phyloP scores from a whole-genome alignment of 2,888 invertebrate species.

The Dermolepida albohirtum region DNA sequence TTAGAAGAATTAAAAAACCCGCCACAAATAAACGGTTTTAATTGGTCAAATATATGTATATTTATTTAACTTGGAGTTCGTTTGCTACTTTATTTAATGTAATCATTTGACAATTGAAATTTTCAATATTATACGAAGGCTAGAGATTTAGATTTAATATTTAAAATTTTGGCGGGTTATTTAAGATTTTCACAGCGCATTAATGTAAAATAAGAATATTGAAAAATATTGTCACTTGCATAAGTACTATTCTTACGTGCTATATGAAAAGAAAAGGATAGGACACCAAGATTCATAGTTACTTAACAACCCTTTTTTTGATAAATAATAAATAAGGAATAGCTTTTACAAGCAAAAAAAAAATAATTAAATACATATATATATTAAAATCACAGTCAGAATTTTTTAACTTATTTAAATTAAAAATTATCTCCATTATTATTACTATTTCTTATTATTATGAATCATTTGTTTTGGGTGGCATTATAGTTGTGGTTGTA shows the following conservation, averaged over 20 bases:
- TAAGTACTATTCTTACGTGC: too few relatives aligned
- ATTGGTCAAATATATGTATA: too few relatives aligned
- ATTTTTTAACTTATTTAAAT: constrained; percentile 47
- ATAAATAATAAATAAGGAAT: constrained; percentile 38
- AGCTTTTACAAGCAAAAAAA: constrained; percentile 46
- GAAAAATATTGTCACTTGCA: too few relatives aligned
- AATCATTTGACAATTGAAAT: too few relatives aligned
- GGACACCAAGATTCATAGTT: constrained; percentile 37
- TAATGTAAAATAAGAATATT: too few relatives aligned
- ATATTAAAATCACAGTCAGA: constrained; percentile 57
- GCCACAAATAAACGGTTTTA: too few relatives aligned
- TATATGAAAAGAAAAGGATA: too few relatives aligned
- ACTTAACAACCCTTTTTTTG: constrained; percentile 20
- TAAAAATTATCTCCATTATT: constrained; percentile 23
- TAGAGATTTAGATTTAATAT: too few relatives aligned
- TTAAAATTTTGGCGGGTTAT: constrained; percentile 1
- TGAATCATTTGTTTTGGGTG: constrained; percentile 10
- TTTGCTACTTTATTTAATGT: too few relatives aligned
- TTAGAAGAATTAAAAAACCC: too few relatives aligned
- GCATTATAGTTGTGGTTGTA: constrained; percentile 9
- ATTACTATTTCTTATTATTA: constrained; percentile 2
- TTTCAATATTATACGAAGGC: too few relatives aligned
- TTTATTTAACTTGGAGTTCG: too few relatives aligned
- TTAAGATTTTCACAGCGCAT: neutral
- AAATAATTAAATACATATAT: constrained; percentile 47